Conservation (phyloP, 2,113 vertebrate genomes). For the Rana temporaria region DNA sequence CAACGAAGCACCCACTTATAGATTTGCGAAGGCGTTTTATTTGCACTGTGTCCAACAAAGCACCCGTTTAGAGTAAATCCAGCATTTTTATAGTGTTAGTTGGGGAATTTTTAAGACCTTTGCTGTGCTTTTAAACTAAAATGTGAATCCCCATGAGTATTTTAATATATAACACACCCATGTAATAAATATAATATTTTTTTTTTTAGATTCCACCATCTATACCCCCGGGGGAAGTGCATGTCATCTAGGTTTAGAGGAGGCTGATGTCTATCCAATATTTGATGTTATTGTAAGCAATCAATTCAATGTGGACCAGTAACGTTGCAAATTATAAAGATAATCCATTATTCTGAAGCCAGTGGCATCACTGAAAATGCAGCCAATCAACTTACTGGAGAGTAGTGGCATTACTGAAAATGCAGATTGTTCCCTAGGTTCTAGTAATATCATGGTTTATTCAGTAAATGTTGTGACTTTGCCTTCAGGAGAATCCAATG, state of each 20-base stretch:
- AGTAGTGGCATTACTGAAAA: not conserved
- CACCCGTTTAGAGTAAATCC: slow-evolving; percentile 8
- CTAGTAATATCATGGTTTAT: too few species aligned
- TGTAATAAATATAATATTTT: slow-evolving; percentile 30
- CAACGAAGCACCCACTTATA: not conserved
- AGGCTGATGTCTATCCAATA: not conserved
- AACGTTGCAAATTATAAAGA: too few species aligned
- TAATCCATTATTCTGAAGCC: too few species aligned
- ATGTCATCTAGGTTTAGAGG: not conserved
- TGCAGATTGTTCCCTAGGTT: not conserved
- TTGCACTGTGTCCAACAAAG: slow-evolving; percentile 8
- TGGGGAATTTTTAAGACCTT: not conserved
- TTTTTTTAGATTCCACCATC: not conserved
- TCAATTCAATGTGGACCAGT: too few species aligned
- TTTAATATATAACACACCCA: not conserved
- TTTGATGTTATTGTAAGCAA: not conserved
- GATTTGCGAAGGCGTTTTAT: slow-evolving; percentile 5
- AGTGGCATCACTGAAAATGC: too few species aligned
- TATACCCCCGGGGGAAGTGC: not conserved
- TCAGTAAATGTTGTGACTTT: too few species aligned
- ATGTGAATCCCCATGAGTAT: slow-evolving; percentile 2
- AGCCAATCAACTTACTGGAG: too few species aligned
- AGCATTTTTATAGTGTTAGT: not conserved
- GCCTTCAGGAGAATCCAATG: not conserved
- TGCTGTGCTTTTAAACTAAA: not conserved